These are phyloP conservation scores for Phasia obesa DNA, from an alignment of 2,888 invertebrate species.

Conservation along the genomic window DNA sequence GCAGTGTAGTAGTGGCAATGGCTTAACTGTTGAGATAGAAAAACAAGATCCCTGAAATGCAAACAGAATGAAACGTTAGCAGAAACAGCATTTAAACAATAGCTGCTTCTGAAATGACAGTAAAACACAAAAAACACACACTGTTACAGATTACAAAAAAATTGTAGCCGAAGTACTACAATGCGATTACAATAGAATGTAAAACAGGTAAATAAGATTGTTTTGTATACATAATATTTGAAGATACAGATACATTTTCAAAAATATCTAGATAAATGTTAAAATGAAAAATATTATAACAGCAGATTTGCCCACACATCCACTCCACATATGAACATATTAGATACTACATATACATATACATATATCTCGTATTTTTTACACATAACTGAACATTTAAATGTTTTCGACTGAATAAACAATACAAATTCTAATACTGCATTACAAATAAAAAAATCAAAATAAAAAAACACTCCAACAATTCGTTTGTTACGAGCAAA, in stretches of 20 bases:
- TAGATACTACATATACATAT: too few relatives aligned
- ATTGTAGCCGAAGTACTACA: conserved; percentile 19
- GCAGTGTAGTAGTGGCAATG: background rate
- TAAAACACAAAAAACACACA: background rate
- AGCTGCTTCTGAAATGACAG: conserved; percentile 39
- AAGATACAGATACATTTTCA: background rate
- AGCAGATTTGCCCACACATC: conserved; percentile 34
- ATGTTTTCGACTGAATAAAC: conserved; percentile 17
- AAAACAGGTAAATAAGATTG: conserved; percentile 25
- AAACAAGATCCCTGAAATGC: conserved; percentile 8
- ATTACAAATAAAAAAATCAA: too few relatives aligned
- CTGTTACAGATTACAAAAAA: conserved; percentile 4
- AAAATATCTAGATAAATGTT: background rate
- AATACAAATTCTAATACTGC: background rate
- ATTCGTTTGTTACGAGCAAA: background rate
- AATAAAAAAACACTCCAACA: background rate
- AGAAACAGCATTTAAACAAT: conserved; percentile 26
- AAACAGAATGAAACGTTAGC: conserved; percentile 11
- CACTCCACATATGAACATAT: background rate
- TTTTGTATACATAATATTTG: conserved; percentile 1
- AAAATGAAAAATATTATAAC: conserved; percentile 17
- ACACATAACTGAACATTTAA: conserved; percentile 45
- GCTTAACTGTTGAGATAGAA: background rate
- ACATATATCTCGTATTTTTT: conserved; percentile 39
- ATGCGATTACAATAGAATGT: conserved; percentile 36